Conservation (phyloP, 2,113 vertebrate genomes). For the Macrotis lagotis region DNA sequence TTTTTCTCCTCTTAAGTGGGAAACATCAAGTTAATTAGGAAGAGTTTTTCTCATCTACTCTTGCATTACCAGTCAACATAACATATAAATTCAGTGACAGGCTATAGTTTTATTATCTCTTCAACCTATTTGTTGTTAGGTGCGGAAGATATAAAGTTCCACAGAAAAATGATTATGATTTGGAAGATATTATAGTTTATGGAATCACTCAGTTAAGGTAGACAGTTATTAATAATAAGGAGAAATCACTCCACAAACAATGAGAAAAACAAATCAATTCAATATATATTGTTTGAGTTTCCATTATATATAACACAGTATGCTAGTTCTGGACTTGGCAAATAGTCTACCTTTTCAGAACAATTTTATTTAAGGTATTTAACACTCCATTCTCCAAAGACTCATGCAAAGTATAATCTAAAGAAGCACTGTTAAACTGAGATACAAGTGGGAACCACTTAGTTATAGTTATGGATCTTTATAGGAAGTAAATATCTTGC, state of each 20-base stretch:
- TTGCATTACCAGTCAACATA: background rate
- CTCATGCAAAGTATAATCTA: background rate
- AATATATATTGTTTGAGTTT: no score
- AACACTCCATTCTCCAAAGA: background rate
- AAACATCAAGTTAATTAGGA: constrained; percentile 22
- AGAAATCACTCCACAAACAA: background rate
- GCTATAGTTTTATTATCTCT: background rate
- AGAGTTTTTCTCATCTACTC: constrained; percentile 11
- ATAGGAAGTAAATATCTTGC: background rate
- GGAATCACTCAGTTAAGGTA: background rate
- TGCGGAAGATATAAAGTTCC: background rate
- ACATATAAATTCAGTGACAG: background rate
- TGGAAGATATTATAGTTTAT: background rate
- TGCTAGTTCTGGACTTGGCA: background rate
- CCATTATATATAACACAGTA: background rate
- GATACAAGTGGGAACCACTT: background rate
- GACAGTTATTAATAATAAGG: background rate
- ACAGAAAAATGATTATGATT: background rate
- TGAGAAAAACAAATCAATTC: no score
- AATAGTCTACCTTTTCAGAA: no score
- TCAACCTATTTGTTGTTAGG: background rate
- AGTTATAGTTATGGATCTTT: background rate
- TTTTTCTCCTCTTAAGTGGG: background rate
- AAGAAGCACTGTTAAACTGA: background rate
- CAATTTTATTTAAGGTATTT: background rate